Evolutionary conservation across 1,140 invertebrate species (phyloP), one percentile per base, ranked within the genome.

Genomic region (Chironomus striatipennis): DNA sequence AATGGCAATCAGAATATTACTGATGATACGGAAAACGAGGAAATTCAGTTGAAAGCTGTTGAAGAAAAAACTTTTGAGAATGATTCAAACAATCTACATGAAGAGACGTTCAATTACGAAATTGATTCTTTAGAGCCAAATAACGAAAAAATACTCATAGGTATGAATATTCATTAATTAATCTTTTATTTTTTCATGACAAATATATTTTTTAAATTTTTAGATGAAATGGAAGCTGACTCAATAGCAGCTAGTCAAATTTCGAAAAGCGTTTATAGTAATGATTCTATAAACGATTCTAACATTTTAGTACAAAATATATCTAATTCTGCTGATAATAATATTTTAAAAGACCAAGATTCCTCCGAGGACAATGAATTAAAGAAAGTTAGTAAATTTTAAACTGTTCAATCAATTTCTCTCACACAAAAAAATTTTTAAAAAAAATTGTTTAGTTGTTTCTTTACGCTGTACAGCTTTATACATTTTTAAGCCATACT

Each of bases 251-350:
- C 65, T 70, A 70, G 65, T 70, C 65, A 70, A 10, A 70, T 17
- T 9, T 20, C 65, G 9, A 70, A 70, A 70, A 70, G 65, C 10
- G 18, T 70, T 70, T 70, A 70, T 21, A 70, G 64, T 67, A 67
- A 67, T 17, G 64, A 70, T 20, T 70, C 65, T 9, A 70, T 70
- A 70, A 70, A 70, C 17, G 65, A 18, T 18, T 20, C 17, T 18
- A 20, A 18, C 1, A 18, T 6, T 20, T 18, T 6, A 70, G 65
- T 70, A 70, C 65, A 70, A 70, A 70, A 70, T 6, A 20, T 17
- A 3, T 6, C 9, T 1, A 21, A 20, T 20, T 7, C 10, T 20
- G 47, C 47, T 5, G 47, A 21, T 20, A 18, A 18, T 21, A 17
- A 8, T 7, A 70, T 21, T 9, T 3, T 1, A n/a, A 70, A 70